A percentile compares a stretch with the other conserved stretches of the same genome.
These are phyloP conservation scores for Apodemia zela DNA, from an alignment of 2,888 invertebrate genomes.

Conservation along the genomic window DNA sequence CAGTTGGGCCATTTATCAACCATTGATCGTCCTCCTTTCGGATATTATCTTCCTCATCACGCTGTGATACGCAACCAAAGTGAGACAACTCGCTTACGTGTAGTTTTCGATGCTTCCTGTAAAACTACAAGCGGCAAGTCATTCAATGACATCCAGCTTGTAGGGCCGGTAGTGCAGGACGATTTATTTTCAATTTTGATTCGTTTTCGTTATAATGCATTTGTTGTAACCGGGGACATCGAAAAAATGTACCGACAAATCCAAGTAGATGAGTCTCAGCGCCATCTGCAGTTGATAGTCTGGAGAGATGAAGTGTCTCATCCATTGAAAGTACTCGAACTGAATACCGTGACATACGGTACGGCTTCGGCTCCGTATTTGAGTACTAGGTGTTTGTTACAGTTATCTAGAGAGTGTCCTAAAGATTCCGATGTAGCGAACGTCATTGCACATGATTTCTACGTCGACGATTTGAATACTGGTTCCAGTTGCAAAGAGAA, in stretches of 20 bases:
- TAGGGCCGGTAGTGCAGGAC: neutral
- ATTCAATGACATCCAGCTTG: neutral
- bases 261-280: constrained; percentile 4
- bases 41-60: constrained; percentile 27
- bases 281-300: too few relatives aligned
- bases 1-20: neutral
- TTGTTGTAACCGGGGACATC: neutral
- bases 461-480: constrained; percentile 32
- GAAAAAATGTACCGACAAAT: neutral
- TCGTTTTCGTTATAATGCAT: neutral
- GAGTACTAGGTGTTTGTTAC: neutral
- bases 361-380: neutral
- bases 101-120: constrained; percentile 1
- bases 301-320: too few relatives aligned
- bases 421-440: neutral
- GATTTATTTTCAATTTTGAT: neutral
- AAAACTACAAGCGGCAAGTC: neutral
- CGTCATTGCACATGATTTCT: constrained; percentile 27
- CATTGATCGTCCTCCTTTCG: neutral
- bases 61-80: constrained; percentile 1
- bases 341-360: neutral
- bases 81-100: constrained; percentile 1
- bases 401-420: neutral
- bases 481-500: constrained; percentile 23
- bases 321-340: neutral